These are phyloP conservation scores for Potamilus streckersoni DNA, from an alignment of 1,140 invertebrate genomes.

Conservation along the genomic window DNA sequence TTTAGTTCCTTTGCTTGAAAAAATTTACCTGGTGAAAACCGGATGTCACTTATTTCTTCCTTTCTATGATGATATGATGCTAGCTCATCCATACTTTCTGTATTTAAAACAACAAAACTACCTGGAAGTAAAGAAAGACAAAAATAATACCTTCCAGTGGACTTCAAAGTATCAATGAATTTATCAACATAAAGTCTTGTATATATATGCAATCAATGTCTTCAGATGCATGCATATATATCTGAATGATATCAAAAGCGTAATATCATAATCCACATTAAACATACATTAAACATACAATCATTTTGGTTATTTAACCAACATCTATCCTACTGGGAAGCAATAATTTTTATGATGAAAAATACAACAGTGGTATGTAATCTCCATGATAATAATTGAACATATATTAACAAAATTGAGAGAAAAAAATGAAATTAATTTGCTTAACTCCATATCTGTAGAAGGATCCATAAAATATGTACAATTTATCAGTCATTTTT, in stretches of 20 bases:
- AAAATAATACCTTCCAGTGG: neutral
- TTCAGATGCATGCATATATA: neutral
- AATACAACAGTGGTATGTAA: too few relatives aligned
- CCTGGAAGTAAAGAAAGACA: slow-evolving; percentile 46
- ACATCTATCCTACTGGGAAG: too few relatives aligned
- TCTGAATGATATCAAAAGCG: neutral
- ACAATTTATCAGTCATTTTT: too few relatives aligned
- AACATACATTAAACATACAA: too few relatives aligned
- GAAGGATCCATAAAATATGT: too few relatives aligned
- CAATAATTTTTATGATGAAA: too few relatives aligned
- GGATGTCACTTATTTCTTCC: slow-evolving; percentile 68
- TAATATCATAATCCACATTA: neutral
- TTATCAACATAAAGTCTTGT: neutral
- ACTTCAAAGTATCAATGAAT: neutral
- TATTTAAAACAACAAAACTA: slow-evolving; percentile 65
- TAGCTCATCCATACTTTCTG: slow-evolving; percentile 63
- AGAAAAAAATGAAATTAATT: too few relatives aligned
- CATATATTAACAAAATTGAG: too few relatives aligned
- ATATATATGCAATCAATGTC: neutral
- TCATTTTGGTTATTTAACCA: too few relatives aligned
- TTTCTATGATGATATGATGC: slow-evolving; percentile 64
- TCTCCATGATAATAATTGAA: too few relatives aligned
- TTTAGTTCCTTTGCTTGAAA: too few relatives aligned
- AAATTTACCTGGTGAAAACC: slow-evolving; percentile 65
- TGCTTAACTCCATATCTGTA: too few relatives aligned